A percentile compares a stretch with the other conserved stretches of the same genome.
Evolutionary conservation across 2,113 vertebrate species (phyloP).

Genomic region (Phylloscopus trochilus): DNA sequence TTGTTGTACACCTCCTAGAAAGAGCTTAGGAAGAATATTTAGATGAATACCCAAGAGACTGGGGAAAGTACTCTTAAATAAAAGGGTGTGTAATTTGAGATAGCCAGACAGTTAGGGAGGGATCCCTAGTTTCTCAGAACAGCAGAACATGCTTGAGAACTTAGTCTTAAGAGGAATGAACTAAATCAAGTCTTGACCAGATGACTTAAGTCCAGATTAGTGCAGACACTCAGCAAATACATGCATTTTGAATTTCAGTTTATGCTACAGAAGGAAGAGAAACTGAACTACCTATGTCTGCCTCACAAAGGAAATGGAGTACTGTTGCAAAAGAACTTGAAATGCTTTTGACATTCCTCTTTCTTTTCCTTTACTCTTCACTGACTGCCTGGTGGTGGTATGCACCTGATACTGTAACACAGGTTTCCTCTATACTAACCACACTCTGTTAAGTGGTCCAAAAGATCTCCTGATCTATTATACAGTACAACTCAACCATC

Average conservation of each 20-base stretch:
- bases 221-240: neutral
- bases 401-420: neutral
- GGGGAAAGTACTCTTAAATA: neutral
- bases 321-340: neutral
- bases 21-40: conserved; percentile 42
- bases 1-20: conserved; percentile 27
- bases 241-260: neutral
- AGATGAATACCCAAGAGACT: neutral
- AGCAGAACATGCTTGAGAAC: neutral
- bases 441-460: neutral
- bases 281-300: neutral
- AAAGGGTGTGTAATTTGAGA: neutral
- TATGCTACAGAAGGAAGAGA: neutral
- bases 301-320: neutral
- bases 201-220: neutral
- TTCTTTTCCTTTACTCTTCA: neutral
- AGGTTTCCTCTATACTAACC: neutral
- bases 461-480: neutral
- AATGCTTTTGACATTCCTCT: neutral
- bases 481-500: neutral
- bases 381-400: neutral
- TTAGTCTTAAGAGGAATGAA: neutral
- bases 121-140: neutral
- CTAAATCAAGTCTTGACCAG: neutral
- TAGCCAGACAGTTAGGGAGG: neutral